Evolutionary conservation across 53 echinoderm and acorn worm species (phyloP).

Genomic region (Actinopyga echinites): DNA sequence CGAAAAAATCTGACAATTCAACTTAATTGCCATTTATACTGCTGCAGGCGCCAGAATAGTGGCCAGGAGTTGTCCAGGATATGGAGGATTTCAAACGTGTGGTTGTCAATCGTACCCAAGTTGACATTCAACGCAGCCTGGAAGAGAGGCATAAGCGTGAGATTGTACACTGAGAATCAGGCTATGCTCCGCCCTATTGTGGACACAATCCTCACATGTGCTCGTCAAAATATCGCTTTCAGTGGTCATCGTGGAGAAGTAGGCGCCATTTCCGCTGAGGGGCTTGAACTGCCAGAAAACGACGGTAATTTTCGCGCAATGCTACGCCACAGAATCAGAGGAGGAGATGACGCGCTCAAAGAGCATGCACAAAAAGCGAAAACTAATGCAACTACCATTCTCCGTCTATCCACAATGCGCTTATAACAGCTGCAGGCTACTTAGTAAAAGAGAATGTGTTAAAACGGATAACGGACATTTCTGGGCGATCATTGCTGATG

Average conservation of each 20-base stretch:
- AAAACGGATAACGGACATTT: not conserved
- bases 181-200: not conserved
- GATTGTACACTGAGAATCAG: not conserved
- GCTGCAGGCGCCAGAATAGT: too few relatives aligned
- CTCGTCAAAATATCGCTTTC: constrained; percentile 16
- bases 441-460: not conserved
- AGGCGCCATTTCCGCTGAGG: constrained; percentile 10
- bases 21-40: too few relatives aligned
- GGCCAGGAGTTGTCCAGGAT: not conserved
- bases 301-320: constrained; percentile 6
- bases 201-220: constrained; percentile 3
- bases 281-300: not conserved
- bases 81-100: constrained; percentile 28
- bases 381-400: not conserved
- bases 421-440: not conserved
- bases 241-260: constrained; percentile 1
- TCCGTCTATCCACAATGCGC: not conserved
- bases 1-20: too few relatives aligned
- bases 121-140: not conserved
- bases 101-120: not conserved
- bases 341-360: not conserved
- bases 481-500: not conserved
- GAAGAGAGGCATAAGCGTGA: not conserved
- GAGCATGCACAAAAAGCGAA: not conserved
- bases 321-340: not conserved